Percentiles rank a stretch among this genome's conserved stretches.
Evolutionary conservation across 2,888 invertebrate genomes (phyloP).

Genomic region (Entomobrya proxima): DNA sequence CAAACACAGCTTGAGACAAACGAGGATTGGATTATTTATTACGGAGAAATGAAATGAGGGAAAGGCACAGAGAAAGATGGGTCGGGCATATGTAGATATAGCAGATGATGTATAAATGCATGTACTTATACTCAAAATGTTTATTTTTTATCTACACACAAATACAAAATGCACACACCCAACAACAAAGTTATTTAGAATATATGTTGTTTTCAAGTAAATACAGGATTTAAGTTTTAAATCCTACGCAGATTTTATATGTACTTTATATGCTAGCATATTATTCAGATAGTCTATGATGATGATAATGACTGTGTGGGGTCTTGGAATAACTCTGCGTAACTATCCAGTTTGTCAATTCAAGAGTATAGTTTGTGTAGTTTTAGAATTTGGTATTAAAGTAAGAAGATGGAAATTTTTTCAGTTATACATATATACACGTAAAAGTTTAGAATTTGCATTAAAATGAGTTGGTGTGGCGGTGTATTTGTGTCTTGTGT

Average conservation of each 20-base stretch:
- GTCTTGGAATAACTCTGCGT: too few relatives aligned
- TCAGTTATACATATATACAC: neutral
- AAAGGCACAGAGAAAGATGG: neutral
- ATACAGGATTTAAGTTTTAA: too few relatives aligned
- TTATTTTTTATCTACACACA: too few relatives aligned
- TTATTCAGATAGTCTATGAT: too few relatives aligned
- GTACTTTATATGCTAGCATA: too few relatives aligned
- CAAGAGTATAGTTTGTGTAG: neutral
- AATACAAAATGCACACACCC: too few relatives aligned
- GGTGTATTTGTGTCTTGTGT: neutral
- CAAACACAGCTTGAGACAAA: neutral
- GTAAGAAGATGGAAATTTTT: neutral
- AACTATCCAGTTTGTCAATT: neutral
- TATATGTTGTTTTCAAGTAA: too few relatives aligned
- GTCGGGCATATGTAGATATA: neutral
- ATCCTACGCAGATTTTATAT: too few relatives aligned
- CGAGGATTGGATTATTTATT: conserved; percentile 59
- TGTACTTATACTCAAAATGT: neutral
- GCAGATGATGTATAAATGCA: neutral
- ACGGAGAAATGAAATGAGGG: neutral
- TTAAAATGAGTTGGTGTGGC: conserved; percentile 5
- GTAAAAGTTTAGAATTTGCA: neutral
- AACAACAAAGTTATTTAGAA: too few relatives aligned
- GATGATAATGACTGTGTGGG: too few relatives aligned
- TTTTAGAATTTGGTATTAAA: neutral